phyloP scores from a whole-genome alignment of 35 echinoderm and acorn worm genomes.

The Stichopus chloronotus region DNA sequence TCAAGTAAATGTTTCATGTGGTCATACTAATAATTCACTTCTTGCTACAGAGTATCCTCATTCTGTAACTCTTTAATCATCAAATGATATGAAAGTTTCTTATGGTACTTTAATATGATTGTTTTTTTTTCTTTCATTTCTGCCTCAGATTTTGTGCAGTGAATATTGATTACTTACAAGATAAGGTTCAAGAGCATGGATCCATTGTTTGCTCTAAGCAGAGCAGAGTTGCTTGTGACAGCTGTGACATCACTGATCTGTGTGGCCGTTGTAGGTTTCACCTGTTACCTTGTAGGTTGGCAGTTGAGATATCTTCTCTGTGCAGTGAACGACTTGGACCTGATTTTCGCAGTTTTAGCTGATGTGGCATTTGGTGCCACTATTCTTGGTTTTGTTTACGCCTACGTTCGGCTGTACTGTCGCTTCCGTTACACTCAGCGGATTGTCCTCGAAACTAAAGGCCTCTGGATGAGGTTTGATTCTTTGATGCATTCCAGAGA shows the following conservation, averaged over 20 bases:
- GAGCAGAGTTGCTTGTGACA: slow-evolving; percentile 8
- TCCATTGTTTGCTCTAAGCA: slow-evolving; percentile 15
- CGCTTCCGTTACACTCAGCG: slow-evolving; percentile 30
- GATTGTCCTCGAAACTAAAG: slow-evolving; percentile 16
- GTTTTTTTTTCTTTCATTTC: too few relatives aligned
- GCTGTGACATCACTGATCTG: not conserved
- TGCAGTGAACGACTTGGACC: not conserved
- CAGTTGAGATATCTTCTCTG: slow-evolving; percentile 26
- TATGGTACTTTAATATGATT: too few relatives aligned
- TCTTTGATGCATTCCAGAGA: slow-evolving; percentile 55
- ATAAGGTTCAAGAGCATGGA: slow-evolving; percentile 23
- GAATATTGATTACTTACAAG: too few relatives aligned
- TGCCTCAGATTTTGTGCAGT: too few relatives aligned
- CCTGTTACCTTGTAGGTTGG: slow-evolving; percentile 36
- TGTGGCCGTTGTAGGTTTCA: slow-evolving; percentile 15
- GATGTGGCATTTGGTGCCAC: slow-evolving; percentile 11
- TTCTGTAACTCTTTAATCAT: too few relatives aligned
- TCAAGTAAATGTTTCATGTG: too few relatives aligned
- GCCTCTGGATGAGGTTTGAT: slow-evolving; percentile 37
- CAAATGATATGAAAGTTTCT: too few relatives aligned
- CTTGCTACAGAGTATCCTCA: too few relatives aligned
- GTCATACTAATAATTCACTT: too few relatives aligned
- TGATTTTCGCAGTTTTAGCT: slow-evolving; percentile 26
- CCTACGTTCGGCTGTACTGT: slow-evolving; percentile 23
- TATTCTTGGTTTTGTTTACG: slow-evolving; percentile 22